phyloP scores from a whole-genome alignment of 2,797 vertebrate species.

The Heliangelus exortis region DNA sequence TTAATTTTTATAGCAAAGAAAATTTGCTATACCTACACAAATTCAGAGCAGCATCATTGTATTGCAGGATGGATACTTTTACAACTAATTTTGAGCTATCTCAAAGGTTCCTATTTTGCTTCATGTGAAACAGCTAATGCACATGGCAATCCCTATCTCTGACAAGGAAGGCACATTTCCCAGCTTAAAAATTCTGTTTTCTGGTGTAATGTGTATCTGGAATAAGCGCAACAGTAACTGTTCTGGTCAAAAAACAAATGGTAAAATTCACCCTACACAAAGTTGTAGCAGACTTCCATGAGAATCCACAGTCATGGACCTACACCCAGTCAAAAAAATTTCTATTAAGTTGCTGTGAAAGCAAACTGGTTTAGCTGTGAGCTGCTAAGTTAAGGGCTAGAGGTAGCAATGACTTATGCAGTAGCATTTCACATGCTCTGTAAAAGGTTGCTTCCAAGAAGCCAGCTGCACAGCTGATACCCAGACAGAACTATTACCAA shows the following conservation, averaged over 20 bases:
- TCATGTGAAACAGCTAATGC: background rate
- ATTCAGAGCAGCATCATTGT: background rate
- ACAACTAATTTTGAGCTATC: background rate
- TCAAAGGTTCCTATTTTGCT: background rate
- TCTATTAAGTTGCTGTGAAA: background rate
- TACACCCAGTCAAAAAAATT: background rate
- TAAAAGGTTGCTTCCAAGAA: background rate
- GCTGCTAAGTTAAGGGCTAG: background rate
- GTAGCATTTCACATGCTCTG: background rate
- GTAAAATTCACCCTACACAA: background rate
- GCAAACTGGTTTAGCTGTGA: background rate
- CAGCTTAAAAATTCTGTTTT: background rate
- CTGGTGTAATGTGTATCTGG: background rate
- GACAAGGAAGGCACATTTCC: fast-evolving
- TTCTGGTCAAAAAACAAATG: background rate
- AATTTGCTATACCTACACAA: background rate
- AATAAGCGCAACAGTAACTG: background rate
- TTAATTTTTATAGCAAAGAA: background rate
- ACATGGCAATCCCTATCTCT: background rate
- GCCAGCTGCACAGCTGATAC: background rate
- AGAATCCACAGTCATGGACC: background rate
- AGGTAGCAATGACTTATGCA: background rate
- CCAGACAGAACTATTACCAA: background rate
- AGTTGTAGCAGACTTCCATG: background rate
- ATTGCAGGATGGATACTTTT: background rate